Base-by-base conservation (phyloP, 2,113 vertebrate genomes). In the Cryptomyrus ogoouensis region DNA sequence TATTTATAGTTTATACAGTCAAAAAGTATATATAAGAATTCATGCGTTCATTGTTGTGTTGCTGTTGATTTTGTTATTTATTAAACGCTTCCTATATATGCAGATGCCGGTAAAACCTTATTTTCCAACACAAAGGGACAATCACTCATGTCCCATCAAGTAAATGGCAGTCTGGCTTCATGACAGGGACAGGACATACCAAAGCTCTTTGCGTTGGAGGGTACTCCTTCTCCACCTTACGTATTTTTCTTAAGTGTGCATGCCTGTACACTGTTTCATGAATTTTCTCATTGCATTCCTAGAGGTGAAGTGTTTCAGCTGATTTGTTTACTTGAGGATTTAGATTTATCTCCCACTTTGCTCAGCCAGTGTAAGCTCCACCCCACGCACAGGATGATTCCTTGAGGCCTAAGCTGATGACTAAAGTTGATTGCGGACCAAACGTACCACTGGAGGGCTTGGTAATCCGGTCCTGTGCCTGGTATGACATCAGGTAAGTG, bases 1-100 rank as follows among this genome's bases (percentile, higher is more conserved):
- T 96, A 97, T 97, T 97, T 97, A 97, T 97, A 96, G 96, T 97
- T 97, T 97, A 96, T 96, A 97, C 94, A 95, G 92, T 95, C 96
- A 96, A 74, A 91, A 94, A 92, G 94, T 80, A 91, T 89, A 89
- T 87, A 89, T 89, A 46, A 90, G 90, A 91, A 92, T 92, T 83
- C 89, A 94, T 91, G 31, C 53, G 42, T 93, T 93, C 93, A 85
- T 92, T 91, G 84, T 93, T 91, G 92, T 93, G 90, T 89, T 92
- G 89, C 91, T 95, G 84, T 89, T 91, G 88, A 93, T 91, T 80
- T 94, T 94, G 94, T 95, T 96, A 96, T 96, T 96, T 96, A 96
- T 96, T 96, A 96, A 96, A 96, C 90, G 93, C 91, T 91, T 92
- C 93, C 80, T 91, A 90, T 66, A 92, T 91, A 83, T 44, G 84